Conservation (phyloP, 2,888 invertebrate species). For the Xestia xanthographa region DNA sequence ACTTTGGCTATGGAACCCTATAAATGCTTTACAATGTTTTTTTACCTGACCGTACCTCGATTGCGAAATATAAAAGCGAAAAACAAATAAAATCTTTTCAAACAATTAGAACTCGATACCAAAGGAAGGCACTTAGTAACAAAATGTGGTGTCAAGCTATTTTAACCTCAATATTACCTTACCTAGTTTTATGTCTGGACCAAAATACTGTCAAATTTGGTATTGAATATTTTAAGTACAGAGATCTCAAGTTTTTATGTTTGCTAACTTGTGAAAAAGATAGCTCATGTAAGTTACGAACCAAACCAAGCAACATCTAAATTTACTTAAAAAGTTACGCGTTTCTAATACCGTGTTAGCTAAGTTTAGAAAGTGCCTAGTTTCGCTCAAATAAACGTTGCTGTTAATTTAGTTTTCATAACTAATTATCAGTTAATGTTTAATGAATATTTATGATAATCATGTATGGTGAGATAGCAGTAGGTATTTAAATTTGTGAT, state of each 20-base stretch:
- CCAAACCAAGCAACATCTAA: background rate
- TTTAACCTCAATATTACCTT: conserved; percentile 49
- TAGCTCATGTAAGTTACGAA: conserved; percentile 46
- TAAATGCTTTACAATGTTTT: background rate
- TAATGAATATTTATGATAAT: background rate
- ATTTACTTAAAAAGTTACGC: conserved; percentile 6
- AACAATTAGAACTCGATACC: background rate
- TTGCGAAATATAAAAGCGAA: conserved; percentile 45
- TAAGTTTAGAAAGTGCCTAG: background rate
- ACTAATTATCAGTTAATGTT: background rate
- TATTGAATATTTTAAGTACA: conserved; percentile 72
- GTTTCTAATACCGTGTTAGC: background rate
- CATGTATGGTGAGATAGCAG: background rate
- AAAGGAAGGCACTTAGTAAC: background rate
- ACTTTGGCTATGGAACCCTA: background rate
- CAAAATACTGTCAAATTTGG: conserved; percentile 59
- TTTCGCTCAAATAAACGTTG: background rate
- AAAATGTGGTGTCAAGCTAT: conserved; percentile 52
- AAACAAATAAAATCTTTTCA: background rate
- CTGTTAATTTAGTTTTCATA: background rate
- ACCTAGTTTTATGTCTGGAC: conserved; percentile 51
- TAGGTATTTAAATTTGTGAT: background rate
- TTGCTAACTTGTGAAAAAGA: conserved; percentile 69
- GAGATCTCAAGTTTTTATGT: conserved; percentile 70
- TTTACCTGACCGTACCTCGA: conserved; percentile 27